A percentile compares a stretch with the other conserved stretches of the same genome.
Conservation (phyloP, 1,140 invertebrate species). For the Dicyema japonicum region DNA sequence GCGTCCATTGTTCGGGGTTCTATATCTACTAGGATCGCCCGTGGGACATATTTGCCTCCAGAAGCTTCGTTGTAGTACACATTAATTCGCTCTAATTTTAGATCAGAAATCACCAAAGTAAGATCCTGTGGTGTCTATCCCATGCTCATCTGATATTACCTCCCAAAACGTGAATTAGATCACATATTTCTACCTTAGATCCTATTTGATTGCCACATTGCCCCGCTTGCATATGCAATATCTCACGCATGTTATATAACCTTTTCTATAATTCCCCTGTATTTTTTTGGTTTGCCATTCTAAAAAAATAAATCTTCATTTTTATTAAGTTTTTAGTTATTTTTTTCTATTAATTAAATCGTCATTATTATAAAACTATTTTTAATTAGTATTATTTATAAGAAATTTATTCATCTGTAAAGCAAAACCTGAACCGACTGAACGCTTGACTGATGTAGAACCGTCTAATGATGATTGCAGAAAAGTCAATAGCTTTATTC, state of each 20-base stretch:
- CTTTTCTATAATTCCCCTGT: neutral
- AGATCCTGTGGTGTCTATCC: slow-evolving; percentile 14
- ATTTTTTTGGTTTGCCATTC: too few relatives aligned
- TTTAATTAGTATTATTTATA: neutral
- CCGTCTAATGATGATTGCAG: too few relatives aligned
- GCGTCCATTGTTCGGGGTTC: slow-evolving; percentile 68
- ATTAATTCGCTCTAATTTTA: slow-evolving; percentile 53
- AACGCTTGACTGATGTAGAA: too few relatives aligned
- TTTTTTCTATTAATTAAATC: neutral
- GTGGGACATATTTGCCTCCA: slow-evolving; percentile 30
- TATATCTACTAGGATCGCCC: slow-evolving; percentile 48
- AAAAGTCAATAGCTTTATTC: too few relatives aligned
- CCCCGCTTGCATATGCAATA: slow-evolving; percentile 57
- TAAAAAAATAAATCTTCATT: too few relatives aligned
- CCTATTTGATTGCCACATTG: slow-evolving; percentile 78
- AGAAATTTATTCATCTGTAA: neutral
- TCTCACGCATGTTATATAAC: slow-evolving; percentile 44
- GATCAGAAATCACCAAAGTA: slow-evolving; percentile 31
- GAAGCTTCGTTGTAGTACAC: slow-evolving; percentile 64
- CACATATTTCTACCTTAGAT: slow-evolving; percentile 34
- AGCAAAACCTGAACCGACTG: neutral
- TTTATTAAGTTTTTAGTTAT: neutral
- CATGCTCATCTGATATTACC: slow-evolving; percentile 34
- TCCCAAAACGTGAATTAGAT: slow-evolving; percentile 34
- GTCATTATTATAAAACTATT: neutral